These are phyloP conservation scores for Chironomus riparius DNA, from an alignment of 2,888 invertebrate species.

Conservation along the genomic window DNA sequence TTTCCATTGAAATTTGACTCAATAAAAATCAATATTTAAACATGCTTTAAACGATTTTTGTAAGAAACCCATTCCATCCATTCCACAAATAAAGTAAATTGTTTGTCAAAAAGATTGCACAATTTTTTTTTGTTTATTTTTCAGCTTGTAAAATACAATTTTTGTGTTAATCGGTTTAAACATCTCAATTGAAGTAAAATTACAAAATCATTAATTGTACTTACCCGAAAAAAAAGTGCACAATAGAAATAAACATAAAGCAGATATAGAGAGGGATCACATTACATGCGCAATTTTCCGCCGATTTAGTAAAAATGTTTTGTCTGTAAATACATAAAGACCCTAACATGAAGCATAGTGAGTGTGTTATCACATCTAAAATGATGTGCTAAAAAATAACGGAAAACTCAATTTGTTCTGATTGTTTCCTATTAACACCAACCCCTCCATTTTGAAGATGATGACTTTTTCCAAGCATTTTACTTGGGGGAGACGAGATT, in stretches of 20 bases:
- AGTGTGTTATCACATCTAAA: not conserved
- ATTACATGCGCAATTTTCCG: not conserved
- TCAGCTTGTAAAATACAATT: not conserved
- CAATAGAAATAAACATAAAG: not conserved
- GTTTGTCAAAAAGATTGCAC: not conserved
- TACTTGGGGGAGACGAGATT: not conserved
- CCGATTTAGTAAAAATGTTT: not conserved
- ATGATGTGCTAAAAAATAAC: slow-evolving; percentile 21
- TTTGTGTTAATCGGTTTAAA: not conserved
- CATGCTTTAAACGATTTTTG: no score
- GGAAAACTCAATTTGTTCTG: slow-evolving; percentile 19
- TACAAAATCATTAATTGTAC: not conserved
- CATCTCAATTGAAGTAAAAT: not conserved
- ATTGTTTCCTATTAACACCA: slow-evolving; percentile 19
- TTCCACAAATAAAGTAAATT: not conserved
- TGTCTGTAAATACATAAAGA: not conserved
- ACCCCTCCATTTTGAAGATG: not conserved
- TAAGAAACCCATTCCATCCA: no score
- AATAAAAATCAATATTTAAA: no score
- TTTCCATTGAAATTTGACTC: no score
- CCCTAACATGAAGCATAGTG: not conserved
- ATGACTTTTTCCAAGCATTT: not conserved
- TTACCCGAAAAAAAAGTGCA: not conserved
- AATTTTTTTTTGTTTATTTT: not conserved
- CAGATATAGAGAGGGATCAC: not conserved